Conservation (phyloP, 2,113 vertebrate genomes). For the Halcyon senegalensis region DNA sequence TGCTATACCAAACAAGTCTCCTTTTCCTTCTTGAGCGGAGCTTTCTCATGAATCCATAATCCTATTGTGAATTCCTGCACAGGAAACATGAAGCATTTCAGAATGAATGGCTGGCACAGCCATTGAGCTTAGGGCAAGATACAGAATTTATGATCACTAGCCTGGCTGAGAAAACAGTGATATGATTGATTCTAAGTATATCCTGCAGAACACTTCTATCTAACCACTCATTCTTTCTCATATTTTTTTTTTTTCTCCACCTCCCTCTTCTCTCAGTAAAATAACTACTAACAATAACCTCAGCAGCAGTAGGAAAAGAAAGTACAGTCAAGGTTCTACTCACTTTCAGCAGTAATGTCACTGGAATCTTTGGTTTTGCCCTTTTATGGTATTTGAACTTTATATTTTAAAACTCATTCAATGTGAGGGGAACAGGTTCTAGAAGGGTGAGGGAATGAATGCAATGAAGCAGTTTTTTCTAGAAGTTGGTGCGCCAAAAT, state of each 20-base stretch:
- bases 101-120: constrained; percentile 3
- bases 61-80: neutral
- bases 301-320: neutral
- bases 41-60: neutral
- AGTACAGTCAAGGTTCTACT: neutral
- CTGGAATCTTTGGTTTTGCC: neutral
- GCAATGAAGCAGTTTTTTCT: neutral
- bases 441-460: neutral
- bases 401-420: neutral
- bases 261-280: constrained; percentile 20
- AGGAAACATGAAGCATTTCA: neutral
- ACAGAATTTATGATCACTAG: constrained; percentile 23
- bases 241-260: neutral
- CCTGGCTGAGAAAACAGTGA: constrained; percentile 18
- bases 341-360: neutral
- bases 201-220: constrained; percentile 25
- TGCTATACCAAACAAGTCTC: neutral
- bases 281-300: constrained; percentile 41
- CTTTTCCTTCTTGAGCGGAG: neutral
- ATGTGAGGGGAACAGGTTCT: neutral
- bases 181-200: constrained; percentile 52
- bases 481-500: neutral
- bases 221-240: constrained; percentile 25
- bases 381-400: neutral
- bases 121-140: neutral